A percentile compares a stretch with the other conserved stretches of the same genome.
Conservation (phyloP, 2,888 invertebrate genomes). For the Crioceris asparagi region DNA sequence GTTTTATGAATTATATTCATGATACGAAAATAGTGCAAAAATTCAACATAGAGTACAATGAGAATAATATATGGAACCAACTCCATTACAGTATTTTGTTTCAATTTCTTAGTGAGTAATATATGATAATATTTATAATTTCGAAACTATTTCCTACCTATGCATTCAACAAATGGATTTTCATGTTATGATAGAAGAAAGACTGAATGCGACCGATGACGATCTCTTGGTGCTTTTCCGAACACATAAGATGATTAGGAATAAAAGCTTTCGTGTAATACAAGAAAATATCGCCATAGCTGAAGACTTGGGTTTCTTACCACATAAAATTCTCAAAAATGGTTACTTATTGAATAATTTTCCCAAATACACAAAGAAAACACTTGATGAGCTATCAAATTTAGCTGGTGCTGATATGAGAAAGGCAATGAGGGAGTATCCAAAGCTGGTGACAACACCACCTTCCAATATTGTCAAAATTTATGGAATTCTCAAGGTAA, state of each 20-base stretch:
- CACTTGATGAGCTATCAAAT: conserved; percentile 44
- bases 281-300: conserved; percentile 46
- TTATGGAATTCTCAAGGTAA: conserved; percentile 42
- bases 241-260: conserved; percentile 31
- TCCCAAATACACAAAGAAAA: conserved; percentile 46
- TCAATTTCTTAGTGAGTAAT: conserved; percentile 28
- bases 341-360: conserved; percentile 49
- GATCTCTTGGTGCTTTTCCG: conserved; percentile 34
- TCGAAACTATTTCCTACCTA: conserved; percentile 1
- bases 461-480: conserved; percentile 45
- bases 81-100: conserved; percentile 27
- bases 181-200: conserved; percentile 29
- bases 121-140: conserved; percentile 6
- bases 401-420: conserved; percentile 47
- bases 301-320: conserved; percentile 45
- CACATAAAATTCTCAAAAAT: conserved; percentile 44
- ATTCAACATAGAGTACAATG: conserved; percentile 8
- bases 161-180: conserved; percentile 24
- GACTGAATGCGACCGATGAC: conserved; percentile 34
- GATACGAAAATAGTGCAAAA: conserved; percentile 10
- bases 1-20: conserved; percentile 29
- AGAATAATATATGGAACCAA: conserved; percentile 24
- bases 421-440: conserved; percentile 44
- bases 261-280: conserved; percentile 42
- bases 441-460: conserved; percentile 52